Evolutionary conservation across 2,888 invertebrate species (phyloP).

Genomic region (Dorcus hopei): DNA sequence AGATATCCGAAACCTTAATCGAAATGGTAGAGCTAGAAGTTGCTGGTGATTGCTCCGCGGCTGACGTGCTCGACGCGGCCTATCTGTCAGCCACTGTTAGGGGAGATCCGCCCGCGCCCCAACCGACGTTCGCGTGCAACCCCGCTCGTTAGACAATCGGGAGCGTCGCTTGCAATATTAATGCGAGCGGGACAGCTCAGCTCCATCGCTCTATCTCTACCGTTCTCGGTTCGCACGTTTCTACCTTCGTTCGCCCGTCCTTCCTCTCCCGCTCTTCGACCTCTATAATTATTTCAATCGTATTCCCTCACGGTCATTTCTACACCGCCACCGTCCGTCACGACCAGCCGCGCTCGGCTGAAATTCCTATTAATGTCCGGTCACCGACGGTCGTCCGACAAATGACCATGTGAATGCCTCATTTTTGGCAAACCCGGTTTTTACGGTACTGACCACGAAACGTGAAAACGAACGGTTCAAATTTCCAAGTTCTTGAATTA

Average conservation of each 20-base stretch:
- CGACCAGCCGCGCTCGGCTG: constrained; percentile 12
- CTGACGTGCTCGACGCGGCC: constrained; percentile 29
- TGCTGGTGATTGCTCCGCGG: constrained; percentile 31
- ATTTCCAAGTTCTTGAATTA: too few species aligned
- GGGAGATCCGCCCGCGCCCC: constrained; percentile 23
- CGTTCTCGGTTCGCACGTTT: constrained; percentile 17
- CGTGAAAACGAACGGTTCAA: too few species aligned
- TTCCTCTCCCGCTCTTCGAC: constrained; percentile 14
- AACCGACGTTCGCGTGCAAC: constrained; percentile 34
- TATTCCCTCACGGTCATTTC: constrained; percentile 26
- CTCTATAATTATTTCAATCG: constrained; percentile 26
- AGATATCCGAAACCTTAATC: constrained; percentile 2
- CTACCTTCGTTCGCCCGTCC: constrained; percentile 6
- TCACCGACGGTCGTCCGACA: too few species aligned
- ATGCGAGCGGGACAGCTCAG: constrained; percentile 40
- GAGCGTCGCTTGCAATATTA: constrained; percentile 45
- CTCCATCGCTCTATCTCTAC: constrained; percentile 17
- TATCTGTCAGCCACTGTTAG: constrained; percentile 38
- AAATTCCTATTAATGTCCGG: constrained; percentile 11
- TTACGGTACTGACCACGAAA: too few species aligned
- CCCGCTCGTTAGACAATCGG: constrained; percentile 45
- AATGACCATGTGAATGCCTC: too few species aligned
- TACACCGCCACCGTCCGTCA: constrained; percentile 16
- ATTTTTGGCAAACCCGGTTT: too few species aligned
- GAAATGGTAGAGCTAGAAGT: constrained; percentile 22